phyloP scores from a whole-genome alignment of 2,113 vertebrate genomes.

The Galeopterus variegatus region DNA sequence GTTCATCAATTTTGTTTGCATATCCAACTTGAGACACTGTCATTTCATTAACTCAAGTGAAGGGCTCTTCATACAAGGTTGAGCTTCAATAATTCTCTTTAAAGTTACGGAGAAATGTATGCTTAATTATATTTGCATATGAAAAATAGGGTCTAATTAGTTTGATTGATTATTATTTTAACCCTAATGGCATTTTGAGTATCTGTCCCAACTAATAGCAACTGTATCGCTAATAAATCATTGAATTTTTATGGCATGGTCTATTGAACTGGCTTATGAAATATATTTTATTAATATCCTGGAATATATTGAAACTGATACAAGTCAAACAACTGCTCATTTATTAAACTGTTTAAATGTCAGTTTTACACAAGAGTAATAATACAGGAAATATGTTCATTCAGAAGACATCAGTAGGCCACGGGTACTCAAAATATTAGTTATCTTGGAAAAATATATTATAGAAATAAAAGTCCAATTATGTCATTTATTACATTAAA shows the following conservation, averaged over 20 bases:
- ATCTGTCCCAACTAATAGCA: conserved; percentile 91
- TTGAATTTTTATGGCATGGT: conserved; percentile 86
- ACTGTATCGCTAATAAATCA: conserved; percentile 91
- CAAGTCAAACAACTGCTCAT: conserved; percentile 91
- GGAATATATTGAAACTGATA: conserved; percentile 91
- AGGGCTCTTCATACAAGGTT: conserved; percentile 77
- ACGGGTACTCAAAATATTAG: conserved; percentile 87
- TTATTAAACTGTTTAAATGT: conserved; percentile 91
- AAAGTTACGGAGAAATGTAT: conserved; percentile 90
- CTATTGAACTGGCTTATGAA: conserved; percentile 89
- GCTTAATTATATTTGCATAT: conserved; percentile 94
- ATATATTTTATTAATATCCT: conserved; percentile 90
- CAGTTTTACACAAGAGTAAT: conserved; percentile 89
- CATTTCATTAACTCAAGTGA: conserved; percentile 86
- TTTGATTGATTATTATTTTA: conserved; percentile 94
- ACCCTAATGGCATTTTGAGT: conserved; percentile 92
- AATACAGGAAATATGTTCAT: conserved; percentile 86
- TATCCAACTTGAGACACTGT: conserved; percentile 76
- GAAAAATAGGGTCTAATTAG: conserved; percentile 93
- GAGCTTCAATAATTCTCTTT: conserved; percentile 89
- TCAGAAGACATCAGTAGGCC: conserved; percentile 87
- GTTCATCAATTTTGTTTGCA: conserved; percentile 87
- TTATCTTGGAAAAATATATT: conserved; percentile 90
- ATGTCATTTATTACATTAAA: conserved; percentile 90
- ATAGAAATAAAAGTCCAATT: conserved; percentile 92